These are phyloP conservation scores for Antheraea pernyi DNA, from an alignment of 1,140 invertebrate genomes.

Conservation along the genomic window DNA sequence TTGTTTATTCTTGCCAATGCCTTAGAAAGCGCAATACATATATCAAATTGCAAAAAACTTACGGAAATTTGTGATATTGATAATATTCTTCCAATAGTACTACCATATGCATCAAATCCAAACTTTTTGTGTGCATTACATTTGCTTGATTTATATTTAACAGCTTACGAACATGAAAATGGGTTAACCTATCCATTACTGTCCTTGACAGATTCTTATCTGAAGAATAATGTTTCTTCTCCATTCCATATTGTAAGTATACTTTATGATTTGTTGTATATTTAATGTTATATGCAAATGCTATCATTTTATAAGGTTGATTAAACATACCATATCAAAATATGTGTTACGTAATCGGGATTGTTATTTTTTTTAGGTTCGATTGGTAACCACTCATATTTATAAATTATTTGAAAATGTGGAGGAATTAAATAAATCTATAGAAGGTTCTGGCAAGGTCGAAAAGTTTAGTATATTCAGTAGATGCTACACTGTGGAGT, in stretches of 20 bases:
- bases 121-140: conserved; percentile 68
- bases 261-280: not conserved
- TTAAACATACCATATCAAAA: too few species aligned
- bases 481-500: conserved; percentile 86
- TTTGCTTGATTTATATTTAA: conserved; percentile 78
- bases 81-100: conserved; percentile 47
- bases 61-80: conserved; percentile 69
- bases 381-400: conserved; percentile 85
- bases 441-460: conserved; percentile 45
- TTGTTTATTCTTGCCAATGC: conserved; percentile 78
- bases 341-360: too few species aligned
- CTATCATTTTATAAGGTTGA: too few species aligned
- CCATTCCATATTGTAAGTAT: conserved; percentile 82
- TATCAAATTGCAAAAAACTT: conserved; percentile 73
- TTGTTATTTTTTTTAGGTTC: conserved; percentile 75
- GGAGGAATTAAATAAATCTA: conserved; percentile 61
- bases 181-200: conserved; percentile 71
- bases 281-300: not conserved
- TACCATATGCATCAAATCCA: conserved; percentile 64
- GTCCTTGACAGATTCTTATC: conserved; percentile 73
- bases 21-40: conserved; percentile 81
- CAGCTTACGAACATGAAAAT: conserved; percentile 70
- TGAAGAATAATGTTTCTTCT: conserved; percentile 81
- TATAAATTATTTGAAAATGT: conserved; percentile 84
- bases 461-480: conserved; percentile 81